phyloP scores from a whole-genome alignment of 2,113 vertebrate species.

The Pandion haliaetus region DNA sequence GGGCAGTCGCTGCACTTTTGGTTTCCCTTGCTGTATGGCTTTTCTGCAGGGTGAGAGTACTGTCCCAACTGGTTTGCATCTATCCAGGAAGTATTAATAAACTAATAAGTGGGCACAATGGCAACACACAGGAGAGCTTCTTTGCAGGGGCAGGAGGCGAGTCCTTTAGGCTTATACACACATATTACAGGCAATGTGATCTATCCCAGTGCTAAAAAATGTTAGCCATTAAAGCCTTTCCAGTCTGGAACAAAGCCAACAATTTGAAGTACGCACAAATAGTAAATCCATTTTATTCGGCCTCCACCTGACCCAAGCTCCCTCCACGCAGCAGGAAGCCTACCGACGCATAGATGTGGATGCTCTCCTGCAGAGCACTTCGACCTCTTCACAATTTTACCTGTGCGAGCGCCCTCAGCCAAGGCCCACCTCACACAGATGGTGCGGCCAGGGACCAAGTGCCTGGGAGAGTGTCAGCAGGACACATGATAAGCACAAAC shows the following conservation, averaged over 20 bases:
- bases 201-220: not conserved
- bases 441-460: not conserved
- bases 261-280: not conserved
- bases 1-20: not conserved
- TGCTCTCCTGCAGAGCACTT: not conserved
- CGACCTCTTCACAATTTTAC: not conserved
- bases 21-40: not conserved
- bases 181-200: not conserved
- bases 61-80: not conserved
- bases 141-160: rapidly evolving
- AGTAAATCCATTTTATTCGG: not conserved
- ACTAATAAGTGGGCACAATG: rapidly evolving
- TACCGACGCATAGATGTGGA: rapidly evolving
- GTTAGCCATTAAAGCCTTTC: not conserved
- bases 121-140: not conserved
- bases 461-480: not conserved
- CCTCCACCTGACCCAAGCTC: not conserved
- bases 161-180: not conserved
- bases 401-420: not conserved
- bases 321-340: not conserved
- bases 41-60: not conserved
- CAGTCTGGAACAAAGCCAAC: not conserved
- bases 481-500: not conserved
- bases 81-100: not conserved
- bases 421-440: not conserved